phyloP scores from a whole-genome alignment of 2,888 invertebrate genomes.

The Seira musarum region DNA sequence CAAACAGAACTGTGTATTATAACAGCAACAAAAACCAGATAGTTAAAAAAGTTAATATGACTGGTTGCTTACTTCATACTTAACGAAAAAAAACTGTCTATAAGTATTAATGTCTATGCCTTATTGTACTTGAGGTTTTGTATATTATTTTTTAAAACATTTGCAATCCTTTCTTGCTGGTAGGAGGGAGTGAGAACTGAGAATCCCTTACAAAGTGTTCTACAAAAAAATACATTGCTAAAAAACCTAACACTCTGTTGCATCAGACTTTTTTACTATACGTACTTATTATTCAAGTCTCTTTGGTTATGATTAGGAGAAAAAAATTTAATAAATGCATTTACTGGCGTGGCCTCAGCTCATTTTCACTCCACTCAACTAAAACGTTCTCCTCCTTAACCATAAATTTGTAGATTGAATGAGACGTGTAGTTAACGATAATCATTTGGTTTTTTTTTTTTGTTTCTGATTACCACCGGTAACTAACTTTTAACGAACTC shows the following conservation, averaged over 20 bases:
- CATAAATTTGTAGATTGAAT: conserved; percentile 2
- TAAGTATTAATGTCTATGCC: too few species aligned
- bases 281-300: background rate
- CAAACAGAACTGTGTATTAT: background rate
- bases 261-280: background rate
- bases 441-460: background rate
- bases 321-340: background rate
- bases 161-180: too few species aligned
- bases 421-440: conserved; percentile 11
- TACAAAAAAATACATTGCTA: too few species aligned
- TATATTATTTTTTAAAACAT: too few species aligned
- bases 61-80: background rate
- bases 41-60: background rate
- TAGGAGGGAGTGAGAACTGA: too few species aligned
- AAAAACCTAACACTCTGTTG: background rate
- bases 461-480: conserved; percentile 14
- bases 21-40: background rate
- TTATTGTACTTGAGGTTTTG: too few species aligned
- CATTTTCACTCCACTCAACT: background rate
- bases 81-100: too few species aligned
- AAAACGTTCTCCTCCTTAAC: background rate
- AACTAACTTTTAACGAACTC: conserved; percentile 19
- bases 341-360: conserved; percentile 18
- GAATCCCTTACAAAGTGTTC: too few species aligned
- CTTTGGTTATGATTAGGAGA: background rate